These are phyloP conservation scores for Lepidocolaptes lacrymiger DNA, from an alignment of 2,797 vertebrate species.

Conservation along the genomic window DNA sequence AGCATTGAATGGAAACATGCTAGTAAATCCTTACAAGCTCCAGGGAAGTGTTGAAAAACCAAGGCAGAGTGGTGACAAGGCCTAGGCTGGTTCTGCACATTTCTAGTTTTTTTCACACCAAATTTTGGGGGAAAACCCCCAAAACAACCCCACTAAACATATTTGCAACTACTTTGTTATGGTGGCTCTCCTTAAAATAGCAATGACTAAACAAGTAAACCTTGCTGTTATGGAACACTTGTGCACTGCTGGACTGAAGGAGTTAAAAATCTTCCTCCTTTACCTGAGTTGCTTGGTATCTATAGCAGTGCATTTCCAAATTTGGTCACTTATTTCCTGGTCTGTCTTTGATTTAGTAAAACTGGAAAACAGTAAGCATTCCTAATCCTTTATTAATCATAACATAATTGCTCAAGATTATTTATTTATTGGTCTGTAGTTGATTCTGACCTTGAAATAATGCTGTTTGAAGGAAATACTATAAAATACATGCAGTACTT, in stretches of 20 bases:
- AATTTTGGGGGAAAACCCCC: background rate
- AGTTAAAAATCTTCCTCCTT: background rate
- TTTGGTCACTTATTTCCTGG: background rate
- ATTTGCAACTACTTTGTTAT: background rate
- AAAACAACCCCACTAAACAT: rapidly evolving
- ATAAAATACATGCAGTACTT: background rate
- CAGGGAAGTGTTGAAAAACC: background rate
- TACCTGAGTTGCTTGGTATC: too few species aligned
- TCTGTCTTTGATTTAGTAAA: background rate
- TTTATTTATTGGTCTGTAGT: background rate
- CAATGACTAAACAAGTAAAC: background rate
- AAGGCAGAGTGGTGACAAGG: background rate
- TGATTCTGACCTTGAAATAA: slow-evolving; percentile 28
- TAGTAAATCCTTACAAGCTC: background rate
- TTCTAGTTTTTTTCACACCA: background rate
- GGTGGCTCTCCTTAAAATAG: background rate
- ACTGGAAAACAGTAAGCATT: background rate
- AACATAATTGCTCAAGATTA: background rate
- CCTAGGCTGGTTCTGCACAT: background rate
- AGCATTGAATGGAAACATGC: background rate
- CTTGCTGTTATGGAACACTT: background rate
- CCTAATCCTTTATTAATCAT: background rate
- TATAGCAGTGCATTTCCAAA: background rate
- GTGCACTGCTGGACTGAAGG: background rate
- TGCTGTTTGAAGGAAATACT: background rate